Base-by-base conservation (phyloP, 92 coral and sea anemone species). In the Anthopleura xanthogrammica region DNA sequence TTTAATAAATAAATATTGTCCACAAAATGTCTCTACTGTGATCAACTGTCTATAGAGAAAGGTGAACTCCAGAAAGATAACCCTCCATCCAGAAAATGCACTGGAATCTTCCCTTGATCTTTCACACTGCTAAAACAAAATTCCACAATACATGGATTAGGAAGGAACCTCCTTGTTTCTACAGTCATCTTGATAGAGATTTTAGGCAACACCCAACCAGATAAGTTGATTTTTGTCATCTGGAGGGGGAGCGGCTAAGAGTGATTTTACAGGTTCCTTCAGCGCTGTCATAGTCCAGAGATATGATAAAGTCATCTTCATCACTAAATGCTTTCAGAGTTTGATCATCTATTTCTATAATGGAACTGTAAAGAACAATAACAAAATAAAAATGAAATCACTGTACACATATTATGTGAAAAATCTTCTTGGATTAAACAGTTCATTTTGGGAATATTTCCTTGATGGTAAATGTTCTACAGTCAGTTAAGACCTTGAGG, bases 301-400 rank as follows among this genome's bases (percentile, higher is more conserved):
- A 82, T 60, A 90, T 83, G 50, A 86, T 87, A 77, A 90, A 90
- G 52, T 83, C 87, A 57, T 90, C 92, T 57, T 90, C 92, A 16
- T 90, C 92, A 64, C 74, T 89, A 90, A 90, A 90, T 62, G 62
- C 71, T 65, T 80, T 72, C 1, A 90, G 78, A 39, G 85, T 84
- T 86, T 90, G 62, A 46, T 90, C 92, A 56, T 86, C 90, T 22
- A 90, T 79, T 86, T 90, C 92, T 41, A 85, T 81, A 14, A 72
- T 60, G 17, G 84, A 78, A 79, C 92, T 90, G 87, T 78, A 86
- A 79, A 82, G 74, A 52, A 81, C 16, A 39, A 56, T 3, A 60
- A 12, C 8, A 14, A 41, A 58, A 43, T 46, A 48, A 29, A 29
- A 52, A n/a, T 24, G 66, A 54, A 54, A 52, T 19, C 7, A 19